Percentiles rank a stretch among this genome's conserved stretches.
Conservation (phyloP, 2,888 invertebrate genomes). For the Sclerodermus sp. region DNA sequence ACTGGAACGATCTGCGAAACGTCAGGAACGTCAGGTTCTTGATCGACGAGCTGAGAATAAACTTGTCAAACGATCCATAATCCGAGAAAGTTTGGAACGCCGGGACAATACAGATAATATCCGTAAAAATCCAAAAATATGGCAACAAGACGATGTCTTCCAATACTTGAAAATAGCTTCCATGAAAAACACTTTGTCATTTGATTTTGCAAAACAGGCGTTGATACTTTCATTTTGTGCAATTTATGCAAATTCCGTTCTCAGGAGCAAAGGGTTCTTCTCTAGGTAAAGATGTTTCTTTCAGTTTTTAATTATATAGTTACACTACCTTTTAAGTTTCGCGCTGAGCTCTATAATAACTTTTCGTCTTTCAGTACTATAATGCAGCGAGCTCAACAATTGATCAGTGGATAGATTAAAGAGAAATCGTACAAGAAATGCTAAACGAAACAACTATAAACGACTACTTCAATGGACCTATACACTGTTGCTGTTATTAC, state of each 20-base stretch:
- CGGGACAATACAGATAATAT: too few species aligned
- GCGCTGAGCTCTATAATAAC: too few species aligned
- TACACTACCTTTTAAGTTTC: not conserved
- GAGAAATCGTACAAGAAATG: not conserved
- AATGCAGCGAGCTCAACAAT: conserved; percentile 7
- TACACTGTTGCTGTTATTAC: conserved; percentile 17
- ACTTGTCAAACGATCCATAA: not conserved
- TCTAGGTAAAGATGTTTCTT: conserved; percentile 31
- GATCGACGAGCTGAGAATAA: conserved; percentile 2
- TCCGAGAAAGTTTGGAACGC: not conserved
- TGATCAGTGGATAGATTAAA: conserved; percentile 16
- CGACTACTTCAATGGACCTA: conserved; percentile 17
- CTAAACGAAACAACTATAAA: conserved; percentile 5
- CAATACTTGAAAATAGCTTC: not conserved
- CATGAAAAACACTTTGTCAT: conserved; percentile 12
- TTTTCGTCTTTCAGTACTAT: conserved; percentile 12
- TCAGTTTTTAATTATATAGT: too few species aligned
- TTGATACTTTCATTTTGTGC: conserved; percentile 38
- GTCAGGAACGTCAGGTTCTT: conserved; percentile 1
- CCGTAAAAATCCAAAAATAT: too few species aligned
- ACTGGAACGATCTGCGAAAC: too few species aligned
- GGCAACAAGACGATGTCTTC: too few species aligned
- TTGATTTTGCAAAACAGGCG: conserved; percentile 37
- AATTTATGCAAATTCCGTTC: conserved; percentile 41
- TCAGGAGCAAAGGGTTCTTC: conserved; percentile 33